phyloP scores from a whole-genome alignment of 2,797 vertebrate genomes.

The Amniataba percoides region DNA sequence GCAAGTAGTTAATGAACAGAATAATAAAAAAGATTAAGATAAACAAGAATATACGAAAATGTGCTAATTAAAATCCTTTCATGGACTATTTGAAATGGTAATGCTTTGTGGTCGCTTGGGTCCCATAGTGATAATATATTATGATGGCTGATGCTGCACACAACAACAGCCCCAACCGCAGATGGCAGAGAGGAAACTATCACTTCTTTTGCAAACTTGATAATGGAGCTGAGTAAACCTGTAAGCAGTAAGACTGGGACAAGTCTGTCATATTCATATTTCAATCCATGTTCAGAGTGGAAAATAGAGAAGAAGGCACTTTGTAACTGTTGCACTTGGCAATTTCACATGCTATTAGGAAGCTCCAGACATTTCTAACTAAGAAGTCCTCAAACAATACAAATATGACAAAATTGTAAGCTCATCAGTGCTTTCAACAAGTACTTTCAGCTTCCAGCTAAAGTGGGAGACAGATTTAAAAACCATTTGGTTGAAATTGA shows the following conservation, averaged over 20 bases:
- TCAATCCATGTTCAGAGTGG: neutral
- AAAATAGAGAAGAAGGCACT: neutral
- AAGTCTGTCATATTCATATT: neutral
- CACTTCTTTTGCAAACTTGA: neutral
- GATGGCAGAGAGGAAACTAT: slow-evolving; percentile 9
- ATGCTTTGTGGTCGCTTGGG: slow-evolving; percentile 9
- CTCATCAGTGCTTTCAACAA: neutral
- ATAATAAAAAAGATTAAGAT: slow-evolving; percentile 6
- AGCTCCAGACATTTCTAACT: neutral
- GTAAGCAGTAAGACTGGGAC: neutral
- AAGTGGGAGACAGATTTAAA: neutral
- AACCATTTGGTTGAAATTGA: neutral
- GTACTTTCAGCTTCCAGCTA: neutral
- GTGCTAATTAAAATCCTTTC: slow-evolving; percentile 11
- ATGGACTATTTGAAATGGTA: slow-evolving; percentile 31
- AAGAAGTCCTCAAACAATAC: neutral
- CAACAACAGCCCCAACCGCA: neutral
- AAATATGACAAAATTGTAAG: neutral
- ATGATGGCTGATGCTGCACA: slow-evolving; percentile 25
- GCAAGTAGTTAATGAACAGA: slow-evolving; percentile 1
- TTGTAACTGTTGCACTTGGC: neutral
- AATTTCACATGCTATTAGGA: neutral
- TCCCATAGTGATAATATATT: slow-evolving; percentile 17
- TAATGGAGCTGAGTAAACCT: too few relatives aligned
- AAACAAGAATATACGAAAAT: slow-evolving; percentile 27